phyloP scores from a whole-genome alignment of 2,113 vertebrate species.

The Pundamilia nyererei region DNA sequence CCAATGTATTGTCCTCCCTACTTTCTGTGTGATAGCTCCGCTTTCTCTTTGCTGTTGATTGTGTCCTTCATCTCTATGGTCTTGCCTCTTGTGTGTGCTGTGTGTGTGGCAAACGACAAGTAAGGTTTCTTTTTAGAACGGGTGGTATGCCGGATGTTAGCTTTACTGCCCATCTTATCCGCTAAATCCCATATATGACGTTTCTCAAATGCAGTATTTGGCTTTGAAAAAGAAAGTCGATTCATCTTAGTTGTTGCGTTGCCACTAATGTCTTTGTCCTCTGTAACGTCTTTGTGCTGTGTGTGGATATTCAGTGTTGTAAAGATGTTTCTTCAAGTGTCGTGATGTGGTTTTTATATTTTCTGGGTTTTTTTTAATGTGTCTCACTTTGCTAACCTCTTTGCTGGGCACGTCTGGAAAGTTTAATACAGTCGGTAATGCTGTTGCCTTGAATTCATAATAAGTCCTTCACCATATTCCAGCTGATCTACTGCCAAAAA shows the following conservation, averaged over 20 bases:
- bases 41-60: conserved; percentile 5
- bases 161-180: not conserved
- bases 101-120: conserved; percentile 45
- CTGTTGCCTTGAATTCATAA: conserved; percentile 1
- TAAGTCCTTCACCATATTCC: conserved; percentile 4
- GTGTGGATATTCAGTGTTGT: not conserved
- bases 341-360: not conserved
- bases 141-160: not conserved
- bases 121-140: not conserved
- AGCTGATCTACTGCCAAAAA: conserved; percentile 11
- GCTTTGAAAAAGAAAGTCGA: not conserved
- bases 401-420: not conserved
- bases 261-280: conserved; percentile 22
- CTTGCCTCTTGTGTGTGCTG: conserved; percentile 13
- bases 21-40: not conserved
- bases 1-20: conserved; percentile 10
- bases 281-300: not conserved
- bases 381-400: not conserved
- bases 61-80: not conserved
- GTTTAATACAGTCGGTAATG: not conserved
- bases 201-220: not conserved
- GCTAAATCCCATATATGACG: not conserved
- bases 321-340: not conserved
- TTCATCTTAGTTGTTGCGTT: conserved; percentile 51
- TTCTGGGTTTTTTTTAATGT: not conserved